Percentiles rank a stretch among this genome's conserved stretches.
Conservation (phyloP, 2,888 invertebrate species). For the Pimpla rufipes region DNA sequence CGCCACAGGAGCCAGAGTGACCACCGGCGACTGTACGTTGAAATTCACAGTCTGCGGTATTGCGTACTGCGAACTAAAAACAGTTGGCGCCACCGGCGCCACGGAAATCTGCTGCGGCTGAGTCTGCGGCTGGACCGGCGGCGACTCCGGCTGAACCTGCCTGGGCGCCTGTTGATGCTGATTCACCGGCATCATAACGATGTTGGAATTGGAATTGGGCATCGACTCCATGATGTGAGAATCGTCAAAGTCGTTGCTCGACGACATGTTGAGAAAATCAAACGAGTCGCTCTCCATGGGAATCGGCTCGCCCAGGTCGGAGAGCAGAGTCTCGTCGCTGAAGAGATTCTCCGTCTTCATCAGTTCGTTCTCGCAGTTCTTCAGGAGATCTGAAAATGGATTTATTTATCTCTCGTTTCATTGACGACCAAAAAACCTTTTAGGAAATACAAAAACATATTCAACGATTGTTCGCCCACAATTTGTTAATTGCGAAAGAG, state of each 20-base stretch:
- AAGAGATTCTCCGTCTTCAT: constrained; percentile 87
- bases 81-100: constrained; percentile 75
- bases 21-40: constrained; percentile 83
- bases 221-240: constrained; percentile 68
- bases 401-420: too few species aligned
- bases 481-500: too few species aligned
- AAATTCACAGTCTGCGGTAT: constrained; percentile 82
- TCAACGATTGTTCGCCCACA: too few species aligned
- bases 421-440: too few species aligned
- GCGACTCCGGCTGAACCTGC: constrained; percentile 65
- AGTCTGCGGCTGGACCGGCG: constrained; percentile 66
- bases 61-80: constrained; percentile 81
- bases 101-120: constrained; percentile 76
- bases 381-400: constrained; percentile 88
- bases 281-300: constrained; percentile 86
- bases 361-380: constrained; percentile 89
- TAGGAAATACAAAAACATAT: too few species aligned
- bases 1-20: constrained; percentile 81
- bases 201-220: constrained; percentile 52
- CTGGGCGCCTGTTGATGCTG: constrained; percentile 11
- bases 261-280: constrained; percentile 84
- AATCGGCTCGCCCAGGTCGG: constrained; percentile 86
- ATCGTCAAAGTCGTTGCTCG: constrained; percentile 71
- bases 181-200: constrained; percentile 39
- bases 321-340: constrained; percentile 86